phyloP scores from a whole-genome alignment of 2,113 vertebrate species.

The Marmota monax region DNA sequence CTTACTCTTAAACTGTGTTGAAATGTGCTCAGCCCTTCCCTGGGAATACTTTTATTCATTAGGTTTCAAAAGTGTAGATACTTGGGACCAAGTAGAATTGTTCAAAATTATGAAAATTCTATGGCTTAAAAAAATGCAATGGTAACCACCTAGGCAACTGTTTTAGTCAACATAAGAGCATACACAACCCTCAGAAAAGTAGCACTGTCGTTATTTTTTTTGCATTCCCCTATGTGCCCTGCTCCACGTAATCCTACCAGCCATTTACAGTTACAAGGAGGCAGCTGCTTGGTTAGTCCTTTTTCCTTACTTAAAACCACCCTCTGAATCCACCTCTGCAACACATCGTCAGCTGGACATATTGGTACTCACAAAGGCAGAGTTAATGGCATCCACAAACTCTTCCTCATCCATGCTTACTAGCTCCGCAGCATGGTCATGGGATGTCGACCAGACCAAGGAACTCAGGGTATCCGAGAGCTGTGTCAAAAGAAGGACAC shows the following conservation, averaged over 20 bases:
- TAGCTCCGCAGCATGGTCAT: constrained; percentile 93
- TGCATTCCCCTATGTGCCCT: not conserved
- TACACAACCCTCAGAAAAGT: not conserved
- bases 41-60: not conserved
- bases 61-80: not conserved
- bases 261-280: not conserved
- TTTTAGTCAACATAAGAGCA: not conserved
- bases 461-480: constrained; percentile 96
- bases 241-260: not conserved
- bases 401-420: constrained; percentile 94
- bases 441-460: constrained; percentile 98
- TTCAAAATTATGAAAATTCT: not conserved
- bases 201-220: not conserved
- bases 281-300: not conserved
- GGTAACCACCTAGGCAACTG: not conserved
- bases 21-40: not conserved
- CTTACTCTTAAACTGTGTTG: not conserved
- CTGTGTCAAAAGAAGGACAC: constrained; percentile 85
- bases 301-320: not conserved
- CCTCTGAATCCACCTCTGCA: not conserved
- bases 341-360: not conserved
- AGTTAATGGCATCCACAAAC: constrained; percentile 97
- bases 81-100: not conserved
- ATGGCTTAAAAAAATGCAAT: not conserved
- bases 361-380: constrained; percentile 94